Percentiles rank a stretch among this genome's conserved stretches.
Conservation (phyloP, 2,888 invertebrate genomes). For the Chrysopilus asiliformis region DNA sequence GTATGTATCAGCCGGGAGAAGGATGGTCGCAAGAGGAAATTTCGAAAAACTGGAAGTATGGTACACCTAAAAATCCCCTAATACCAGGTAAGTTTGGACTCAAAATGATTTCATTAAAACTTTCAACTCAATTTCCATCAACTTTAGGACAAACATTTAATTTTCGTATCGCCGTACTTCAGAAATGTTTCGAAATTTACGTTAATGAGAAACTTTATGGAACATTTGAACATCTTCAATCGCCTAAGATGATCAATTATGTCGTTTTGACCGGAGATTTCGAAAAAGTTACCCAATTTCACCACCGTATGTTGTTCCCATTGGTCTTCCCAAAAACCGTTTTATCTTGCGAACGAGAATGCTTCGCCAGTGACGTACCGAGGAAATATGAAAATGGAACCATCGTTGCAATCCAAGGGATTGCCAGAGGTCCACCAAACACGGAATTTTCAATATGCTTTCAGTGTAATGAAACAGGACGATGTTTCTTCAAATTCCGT, state of each 20-base stretch:
- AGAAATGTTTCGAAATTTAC: constrained; percentile 34
- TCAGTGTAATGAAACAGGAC: constrained; percentile 31
- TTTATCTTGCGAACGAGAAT: constrained; percentile 27
- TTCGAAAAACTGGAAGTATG: constrained; percentile 34
- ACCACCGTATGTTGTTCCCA: constrained; percentile 33
- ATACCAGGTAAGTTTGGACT: constrained; percentile 22
- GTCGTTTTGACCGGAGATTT: constrained; percentile 31
- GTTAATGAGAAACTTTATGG: constrained; percentile 34
- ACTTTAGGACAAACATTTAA: constrained; percentile 28
- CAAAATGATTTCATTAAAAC: too few relatives aligned
- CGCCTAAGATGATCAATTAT: constrained; percentile 32
- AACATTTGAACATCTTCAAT: constrained; percentile 30
- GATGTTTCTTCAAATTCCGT: constrained; percentile 29
- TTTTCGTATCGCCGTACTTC: constrained; percentile 32
- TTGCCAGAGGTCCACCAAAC: constrained; percentile 29
- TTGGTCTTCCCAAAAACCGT: constrained; percentile 29
- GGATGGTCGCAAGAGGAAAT: constrained; percentile 36
- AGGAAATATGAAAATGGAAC: constrained; percentile 32
- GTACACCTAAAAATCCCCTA: constrained; percentile 32
- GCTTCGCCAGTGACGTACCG: constrained; percentile 34
- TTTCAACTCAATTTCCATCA: background rate
- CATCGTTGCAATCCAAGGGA: constrained; percentile 33
- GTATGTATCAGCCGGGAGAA: constrained; percentile 34
- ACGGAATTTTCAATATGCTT: constrained; percentile 34
- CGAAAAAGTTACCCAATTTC: constrained; percentile 33